Evolutionary conservation across 2,888 invertebrate species (phyloP).

Genomic region (Geotrupes spiniger): DNA sequence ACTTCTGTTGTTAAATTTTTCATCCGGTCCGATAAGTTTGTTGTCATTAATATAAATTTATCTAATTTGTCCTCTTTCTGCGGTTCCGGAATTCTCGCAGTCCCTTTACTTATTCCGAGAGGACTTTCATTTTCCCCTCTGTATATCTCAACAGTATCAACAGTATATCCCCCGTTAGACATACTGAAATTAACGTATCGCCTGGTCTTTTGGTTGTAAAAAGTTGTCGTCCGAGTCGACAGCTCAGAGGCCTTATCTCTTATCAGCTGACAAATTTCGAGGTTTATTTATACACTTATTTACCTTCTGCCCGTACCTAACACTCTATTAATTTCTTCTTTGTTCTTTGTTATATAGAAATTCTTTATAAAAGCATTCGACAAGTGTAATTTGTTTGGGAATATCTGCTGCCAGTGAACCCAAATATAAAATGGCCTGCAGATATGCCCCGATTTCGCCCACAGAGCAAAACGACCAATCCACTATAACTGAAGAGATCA

Average conservation of each 20-base stretch:
- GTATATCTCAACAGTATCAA: not conserved
- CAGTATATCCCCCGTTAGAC: not conserved
- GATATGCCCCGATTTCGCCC: no score
- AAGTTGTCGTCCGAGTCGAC: not conserved
- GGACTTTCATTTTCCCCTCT: not conserved
- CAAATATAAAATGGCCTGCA: no score
- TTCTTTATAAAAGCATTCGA: no score
- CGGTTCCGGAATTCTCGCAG: not conserved
- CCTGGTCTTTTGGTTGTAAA: not conserved
- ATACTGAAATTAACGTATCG: not conserved
- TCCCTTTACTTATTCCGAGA: not conserved
- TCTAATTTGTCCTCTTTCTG: not conserved
- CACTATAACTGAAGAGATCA: no score
- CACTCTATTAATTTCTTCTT: not conserved
- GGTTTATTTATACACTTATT: not conserved
- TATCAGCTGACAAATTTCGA: not conserved
- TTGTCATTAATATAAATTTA: constrained; percentile 1
- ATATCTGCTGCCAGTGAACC: no score
- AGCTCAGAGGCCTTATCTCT: not conserved
- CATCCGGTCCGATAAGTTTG: not conserved
- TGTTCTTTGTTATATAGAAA: no score
- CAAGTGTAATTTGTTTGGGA: no score
- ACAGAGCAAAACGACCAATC: no score
- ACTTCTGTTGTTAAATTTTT: no score
- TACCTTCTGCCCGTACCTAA: not conserved